Percentiles rank a stretch among this genome's conserved stretches.
These are phyloP conservation scores for Cyprinodon variegatus DNA, from an alignment of 2,113 vertebrate species.

Conservation along the genomic window DNA sequence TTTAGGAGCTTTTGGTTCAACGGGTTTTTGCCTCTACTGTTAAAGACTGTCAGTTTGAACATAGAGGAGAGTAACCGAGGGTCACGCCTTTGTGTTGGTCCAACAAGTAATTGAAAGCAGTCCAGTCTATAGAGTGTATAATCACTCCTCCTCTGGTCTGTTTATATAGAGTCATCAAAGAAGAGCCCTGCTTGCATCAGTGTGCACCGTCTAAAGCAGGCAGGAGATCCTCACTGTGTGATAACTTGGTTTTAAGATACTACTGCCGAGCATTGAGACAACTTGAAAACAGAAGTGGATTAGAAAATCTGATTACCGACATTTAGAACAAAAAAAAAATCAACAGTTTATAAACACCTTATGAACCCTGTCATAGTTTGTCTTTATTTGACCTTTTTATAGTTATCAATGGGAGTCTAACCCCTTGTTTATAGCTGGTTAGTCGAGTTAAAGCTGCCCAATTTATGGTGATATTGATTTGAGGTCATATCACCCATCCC, in stretches of 20 bases:
- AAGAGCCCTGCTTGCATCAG: neutral
- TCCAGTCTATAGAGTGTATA: neutral
- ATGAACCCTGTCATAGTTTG: no score
- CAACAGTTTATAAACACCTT: neutral
- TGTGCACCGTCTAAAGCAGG: neutral
- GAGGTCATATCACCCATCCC: no score
- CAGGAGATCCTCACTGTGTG: no score
- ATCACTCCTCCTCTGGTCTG: no score
- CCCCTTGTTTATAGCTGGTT: no score
- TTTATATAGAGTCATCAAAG: no score
- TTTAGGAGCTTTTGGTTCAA: conserved; percentile 19
- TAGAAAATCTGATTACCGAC: neutral
- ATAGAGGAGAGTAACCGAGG: conserved; percentile 62
- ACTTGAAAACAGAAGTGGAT: neutral
- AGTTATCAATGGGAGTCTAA: no score
- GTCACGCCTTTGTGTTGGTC: conserved; percentile 63
- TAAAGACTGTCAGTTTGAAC: conserved; percentile 50
- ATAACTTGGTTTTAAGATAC: neutral
- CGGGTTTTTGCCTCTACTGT: conserved; percentile 14
- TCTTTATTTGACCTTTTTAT: no score
- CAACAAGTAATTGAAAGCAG: conserved; percentile 21
- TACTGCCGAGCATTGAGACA: neutral
- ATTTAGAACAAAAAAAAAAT: no score
- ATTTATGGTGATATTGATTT: no score
- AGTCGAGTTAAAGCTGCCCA: no score